Evolutionary conservation across 2,888 invertebrate species (phyloP).

Genomic region (Cryptus viduatorius): DNA sequence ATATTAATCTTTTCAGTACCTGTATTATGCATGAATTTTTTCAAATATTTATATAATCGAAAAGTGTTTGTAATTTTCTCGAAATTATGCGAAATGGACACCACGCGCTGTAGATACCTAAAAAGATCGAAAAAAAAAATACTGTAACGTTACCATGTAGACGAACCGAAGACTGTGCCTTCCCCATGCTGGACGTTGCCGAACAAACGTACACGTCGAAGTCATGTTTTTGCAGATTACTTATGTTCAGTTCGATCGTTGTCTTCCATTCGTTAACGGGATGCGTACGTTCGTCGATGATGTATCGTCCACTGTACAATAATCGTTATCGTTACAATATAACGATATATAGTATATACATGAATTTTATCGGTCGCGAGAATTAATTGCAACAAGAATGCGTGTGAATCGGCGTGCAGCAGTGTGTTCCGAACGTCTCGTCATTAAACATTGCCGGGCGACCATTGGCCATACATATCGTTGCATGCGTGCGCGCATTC

Average conservation of each 20-base stretch:
- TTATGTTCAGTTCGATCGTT: slow-evolving; percentile 88
- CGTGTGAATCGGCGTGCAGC: slow-evolving; percentile 25
- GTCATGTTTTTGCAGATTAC: slow-evolving; percentile 87
- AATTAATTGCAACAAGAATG: slow-evolving; percentile 54
- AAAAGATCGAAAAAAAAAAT: too few species aligned
- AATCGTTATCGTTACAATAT: neutral
- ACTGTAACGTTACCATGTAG: slow-evolving; percentile 87
- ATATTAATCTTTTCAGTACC: too few species aligned
- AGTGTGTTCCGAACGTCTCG: slow-evolving; percentile 3
- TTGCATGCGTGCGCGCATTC: slow-evolving; percentile 30
- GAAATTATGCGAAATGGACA: too few species aligned
- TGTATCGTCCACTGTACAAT: slow-evolving; percentile 88
- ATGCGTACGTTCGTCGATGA: slow-evolving; percentile 87
- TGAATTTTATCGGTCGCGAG: slow-evolving; percentile 14
- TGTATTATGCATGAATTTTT: too few species aligned
- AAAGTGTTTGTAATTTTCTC: too few species aligned
- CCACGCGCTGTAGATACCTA: too few species aligned
- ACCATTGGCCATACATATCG: slow-evolving; percentile 39
- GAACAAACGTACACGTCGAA: slow-evolving; percentile 90
- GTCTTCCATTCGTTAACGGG: slow-evolving; percentile 87
- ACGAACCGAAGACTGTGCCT: slow-evolving; percentile 89
- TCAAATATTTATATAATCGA: too few species aligned
- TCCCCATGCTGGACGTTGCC: slow-evolving; percentile 90
- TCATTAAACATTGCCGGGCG: slow-evolving; percentile 56
- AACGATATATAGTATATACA: neutral